Evolutionary conservation across 2,797 vertebrate genomes (phyloP).

Genomic region (Uromys caudimaculatus): DNA sequence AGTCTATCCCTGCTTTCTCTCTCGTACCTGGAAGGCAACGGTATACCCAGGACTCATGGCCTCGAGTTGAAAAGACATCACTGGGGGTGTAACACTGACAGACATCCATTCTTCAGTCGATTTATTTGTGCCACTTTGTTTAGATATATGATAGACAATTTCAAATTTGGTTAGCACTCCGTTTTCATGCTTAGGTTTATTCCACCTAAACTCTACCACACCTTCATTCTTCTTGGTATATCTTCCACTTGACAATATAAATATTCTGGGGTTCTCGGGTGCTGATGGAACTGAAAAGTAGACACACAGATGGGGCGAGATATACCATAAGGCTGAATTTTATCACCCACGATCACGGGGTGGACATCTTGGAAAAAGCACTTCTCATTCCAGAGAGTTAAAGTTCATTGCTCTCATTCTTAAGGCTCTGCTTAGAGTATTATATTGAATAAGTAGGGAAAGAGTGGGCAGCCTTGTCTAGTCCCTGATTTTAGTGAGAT

Average conservation of each 20-base stretch:
- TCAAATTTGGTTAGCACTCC: conserved; percentile 83
- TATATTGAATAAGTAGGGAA: too few species aligned
- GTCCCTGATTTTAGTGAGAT: too few species aligned
- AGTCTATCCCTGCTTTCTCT: conserved; percentile 2
- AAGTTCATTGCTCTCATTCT: not conserved
- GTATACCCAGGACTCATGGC: conserved; percentile 68
- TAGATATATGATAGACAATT: conserved; percentile 83
- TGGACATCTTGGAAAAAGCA: not conserved
- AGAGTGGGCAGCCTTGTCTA: too few species aligned
- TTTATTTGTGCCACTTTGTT: conserved; percentile 63
- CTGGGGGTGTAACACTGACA: conserved; percentile 16
- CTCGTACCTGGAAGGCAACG: conserved; percentile 87
- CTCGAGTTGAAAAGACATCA: conserved; percentile 77
- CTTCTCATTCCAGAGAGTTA: not conserved
- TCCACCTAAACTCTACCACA: conserved; percentile 86
- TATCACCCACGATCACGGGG: not conserved
- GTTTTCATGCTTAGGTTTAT: conserved; percentile 83
- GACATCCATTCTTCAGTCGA: conserved; percentile 70
- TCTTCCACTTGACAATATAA: conserved; percentile 66
- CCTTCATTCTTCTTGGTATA: conserved; percentile 55
- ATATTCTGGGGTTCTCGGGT: conserved; percentile 85
- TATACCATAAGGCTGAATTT: not conserved
- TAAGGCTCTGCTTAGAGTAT: conserved; percentile 19
- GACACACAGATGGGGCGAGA: not conserved
- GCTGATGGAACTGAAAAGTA: conserved; percentile 84